Evolutionary conservation across 2,113 vertebrate genomes (phyloP), one percentile per base, ranked within the genome.

Genomic region (Pachypanchax playfairii): DNA sequence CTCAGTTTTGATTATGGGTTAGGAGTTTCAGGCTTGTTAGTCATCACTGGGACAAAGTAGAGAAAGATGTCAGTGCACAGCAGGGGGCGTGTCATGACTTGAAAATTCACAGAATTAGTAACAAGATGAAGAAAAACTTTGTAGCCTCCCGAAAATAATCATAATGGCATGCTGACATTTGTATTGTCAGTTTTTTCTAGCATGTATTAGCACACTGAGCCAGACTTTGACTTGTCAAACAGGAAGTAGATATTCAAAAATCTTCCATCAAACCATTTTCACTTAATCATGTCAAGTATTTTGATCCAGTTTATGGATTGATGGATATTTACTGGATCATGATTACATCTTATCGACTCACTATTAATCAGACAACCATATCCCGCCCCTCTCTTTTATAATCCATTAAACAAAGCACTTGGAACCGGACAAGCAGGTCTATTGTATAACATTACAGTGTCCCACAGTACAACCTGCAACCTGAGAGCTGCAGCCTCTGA

Each of bases 341-440:
- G 71, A 76, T 84, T 75, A 76, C 78, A 83, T 83, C 70, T 72
- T 76, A 72, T 77, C 66, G 85, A 85, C 62, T 54, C 8, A 44
- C 46, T 75, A 60, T 64, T 81, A 85, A 79, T 82, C 78, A 84
- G 74, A 50, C 58, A 14, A 69, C 54, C 57, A 11, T 38, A 6
- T 17, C 67, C 43, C 49, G n/a, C n/a, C n/a, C n/a, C n/a, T n/a
- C n/a, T 68, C 79, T 31, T 85, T 72, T 77, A 70, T 84, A 85
- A 74, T 85, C 68, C 75, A 73, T 83, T 85, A 77, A 89, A 85
- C 83, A 87, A 88, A 88, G 87, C 83, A 80, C 63, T 83, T 85
- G 75, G 73, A 86, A 84, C 75, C 77, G 78, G 77, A 78, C 80
- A 72, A 78, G 82, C 57, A 26, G 78, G 84, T 86, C 75, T 82